A percentile compares a stretch with the other conserved stretches of the same genome.
Evolutionary conservation across 2,113 vertebrate species (phyloP).

Genomic region (Petrocephalus microphthalmus): DNA sequence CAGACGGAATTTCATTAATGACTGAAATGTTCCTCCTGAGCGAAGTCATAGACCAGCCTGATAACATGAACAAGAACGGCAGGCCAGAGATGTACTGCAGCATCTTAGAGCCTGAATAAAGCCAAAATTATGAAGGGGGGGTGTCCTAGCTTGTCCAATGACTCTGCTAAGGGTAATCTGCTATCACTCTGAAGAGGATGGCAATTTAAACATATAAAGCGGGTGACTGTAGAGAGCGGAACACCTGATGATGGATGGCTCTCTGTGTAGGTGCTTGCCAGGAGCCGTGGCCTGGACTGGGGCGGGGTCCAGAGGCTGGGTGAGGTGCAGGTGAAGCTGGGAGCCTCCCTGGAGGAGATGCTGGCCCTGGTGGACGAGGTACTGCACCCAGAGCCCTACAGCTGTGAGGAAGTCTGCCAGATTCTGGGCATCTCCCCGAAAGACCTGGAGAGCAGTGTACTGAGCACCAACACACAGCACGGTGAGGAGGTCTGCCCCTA

Average conservation of each 20-base stretch:
- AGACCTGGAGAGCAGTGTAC: conserved; percentile 67
- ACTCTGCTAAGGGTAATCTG: background rate
- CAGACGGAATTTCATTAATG: background rate
- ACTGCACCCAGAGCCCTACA: conserved; percentile 82
- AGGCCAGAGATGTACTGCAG: background rate
- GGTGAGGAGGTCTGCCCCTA: conserved; percentile 59
- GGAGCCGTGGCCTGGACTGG: conserved; percentile 52
- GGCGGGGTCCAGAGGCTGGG: conserved; percentile 60
- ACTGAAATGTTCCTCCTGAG: background rate
- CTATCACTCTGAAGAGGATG: background rate
- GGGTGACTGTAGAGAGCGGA: background rate
- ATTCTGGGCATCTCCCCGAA: conserved; percentile 70
- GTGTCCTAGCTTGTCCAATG: background rate
- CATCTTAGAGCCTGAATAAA: background rate
- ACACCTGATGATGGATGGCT: background rate
- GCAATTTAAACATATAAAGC: background rate
- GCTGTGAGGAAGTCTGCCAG: conserved; percentile 77
- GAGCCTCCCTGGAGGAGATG: conserved; percentile 78
- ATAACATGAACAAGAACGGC: background rate
- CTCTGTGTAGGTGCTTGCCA: conserved; percentile 52
- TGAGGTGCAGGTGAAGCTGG: conserved; percentile 73
- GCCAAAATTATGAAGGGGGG: background rate
- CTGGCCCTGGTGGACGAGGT: conserved; percentile 70
- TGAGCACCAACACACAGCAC: conserved; percentile 76
- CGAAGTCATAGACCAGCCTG: background rate